phyloP scores from a whole-genome alignment of 2,797 vertebrate genomes.

The Anisognathus igniventris region DNA sequence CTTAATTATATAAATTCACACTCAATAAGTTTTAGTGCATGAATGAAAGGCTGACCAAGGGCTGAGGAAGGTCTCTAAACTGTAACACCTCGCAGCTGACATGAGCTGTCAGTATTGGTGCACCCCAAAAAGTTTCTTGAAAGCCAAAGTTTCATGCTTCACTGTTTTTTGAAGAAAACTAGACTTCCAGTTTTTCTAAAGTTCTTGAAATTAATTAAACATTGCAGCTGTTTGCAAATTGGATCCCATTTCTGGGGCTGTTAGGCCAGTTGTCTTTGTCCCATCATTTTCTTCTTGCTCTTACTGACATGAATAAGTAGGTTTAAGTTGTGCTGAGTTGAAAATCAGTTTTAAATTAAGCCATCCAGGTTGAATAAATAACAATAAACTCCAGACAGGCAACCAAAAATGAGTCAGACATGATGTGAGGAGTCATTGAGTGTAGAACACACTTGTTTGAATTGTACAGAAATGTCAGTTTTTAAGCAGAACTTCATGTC shows the following conservation, averaged over 20 bases:
- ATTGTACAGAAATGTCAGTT: not conserved
- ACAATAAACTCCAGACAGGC: not conserved
- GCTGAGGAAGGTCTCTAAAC: not conserved
- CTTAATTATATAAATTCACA: not conserved
- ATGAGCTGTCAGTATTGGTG: not conserved
- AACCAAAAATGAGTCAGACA: not conserved
- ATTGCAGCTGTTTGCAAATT: not conserved
- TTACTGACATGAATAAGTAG: not conserved
- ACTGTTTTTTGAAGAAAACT: not conserved
- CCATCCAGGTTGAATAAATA: not conserved
- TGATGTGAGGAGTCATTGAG: not conserved
- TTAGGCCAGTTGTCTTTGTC: not conserved
- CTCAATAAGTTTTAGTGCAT: accelerated
- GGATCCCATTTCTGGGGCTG: not conserved
- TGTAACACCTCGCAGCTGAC: too few relatives aligned
- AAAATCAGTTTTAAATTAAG: not conserved
- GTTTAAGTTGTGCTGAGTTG: not conserved
- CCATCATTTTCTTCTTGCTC: not conserved
- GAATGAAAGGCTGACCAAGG: not conserved
- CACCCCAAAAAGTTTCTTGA: not conserved
- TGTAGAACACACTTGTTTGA: not conserved
- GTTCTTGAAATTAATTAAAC: not conserved
- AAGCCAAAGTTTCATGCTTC: not conserved
- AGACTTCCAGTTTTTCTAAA: not conserved
- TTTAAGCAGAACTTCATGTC: not conserved